Conservation (phyloP, 2,113 vertebrate species). For the Cephalopholis sonnerati region DNA sequence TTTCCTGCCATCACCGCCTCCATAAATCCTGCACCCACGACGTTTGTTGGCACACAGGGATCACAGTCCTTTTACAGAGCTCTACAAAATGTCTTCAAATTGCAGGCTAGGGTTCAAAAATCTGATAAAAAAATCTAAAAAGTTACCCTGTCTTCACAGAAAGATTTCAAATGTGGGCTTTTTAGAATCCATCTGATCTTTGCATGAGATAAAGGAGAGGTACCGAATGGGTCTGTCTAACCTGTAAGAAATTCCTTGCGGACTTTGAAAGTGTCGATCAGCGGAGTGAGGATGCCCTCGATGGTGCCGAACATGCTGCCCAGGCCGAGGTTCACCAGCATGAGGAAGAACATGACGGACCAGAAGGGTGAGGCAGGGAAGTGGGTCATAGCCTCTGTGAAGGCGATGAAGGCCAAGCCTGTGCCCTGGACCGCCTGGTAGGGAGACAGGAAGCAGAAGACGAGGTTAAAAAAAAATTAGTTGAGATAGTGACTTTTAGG, state of each 20-base stretch:
- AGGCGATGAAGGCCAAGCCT: constrained; percentile 97
- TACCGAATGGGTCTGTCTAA: constrained; percentile 38
- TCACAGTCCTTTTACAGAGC: background rate
- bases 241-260: constrained; percentile 96
- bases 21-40: background rate
- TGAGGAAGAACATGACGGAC: constrained; percentile 99
- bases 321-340: constrained; percentile 96
- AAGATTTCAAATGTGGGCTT: background rate
- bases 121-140: background rate
- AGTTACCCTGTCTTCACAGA: background rate
- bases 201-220: background rate
- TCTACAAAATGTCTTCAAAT: background rate
- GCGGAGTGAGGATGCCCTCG: constrained; percentile 95
- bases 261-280: constrained; percentile 96
- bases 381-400: constrained; percentile 98
- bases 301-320: constrained; percentile 99
- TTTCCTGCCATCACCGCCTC: background rate
- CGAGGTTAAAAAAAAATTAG: background rate
- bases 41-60: background rate
- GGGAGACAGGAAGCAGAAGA: background rate
- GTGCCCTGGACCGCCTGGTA: constrained; percentile 95
- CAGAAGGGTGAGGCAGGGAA: constrained; percentile 98
- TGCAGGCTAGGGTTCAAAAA: background rate
- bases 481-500: background rate
- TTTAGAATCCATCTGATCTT: background rate